Evolutionary conservation across 2,113 vertebrate species (phyloP).

Genomic region (Cryptomyrus ogoouensis): DNA sequence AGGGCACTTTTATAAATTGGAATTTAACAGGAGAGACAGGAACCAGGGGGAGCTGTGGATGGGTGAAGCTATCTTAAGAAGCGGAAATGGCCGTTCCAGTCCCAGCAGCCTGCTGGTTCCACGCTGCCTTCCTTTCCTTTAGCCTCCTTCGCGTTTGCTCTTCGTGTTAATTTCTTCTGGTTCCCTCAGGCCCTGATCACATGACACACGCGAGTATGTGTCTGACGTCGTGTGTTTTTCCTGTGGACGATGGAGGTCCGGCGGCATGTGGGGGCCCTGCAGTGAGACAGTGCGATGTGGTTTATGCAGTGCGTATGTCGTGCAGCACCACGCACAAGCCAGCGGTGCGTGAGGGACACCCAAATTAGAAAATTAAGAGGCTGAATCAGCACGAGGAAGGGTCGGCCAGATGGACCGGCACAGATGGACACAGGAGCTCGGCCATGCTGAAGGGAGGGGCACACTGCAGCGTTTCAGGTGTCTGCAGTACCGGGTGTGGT

Average conservation of each 20-base stretch:
- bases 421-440: slow-evolving; percentile 24
- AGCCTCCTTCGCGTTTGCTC: not conserved
- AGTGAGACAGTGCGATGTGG: not conserved
- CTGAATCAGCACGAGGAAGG: slow-evolving; percentile 7
- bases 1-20: slow-evolving; percentile 58
- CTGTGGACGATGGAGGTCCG: not conserved
- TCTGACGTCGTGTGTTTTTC: not conserved
- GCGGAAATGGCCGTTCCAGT: slow-evolving; percentile 25
- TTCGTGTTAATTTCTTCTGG: not conserved
- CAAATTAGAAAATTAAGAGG: not conserved
- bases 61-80: slow-evolving; percentile 46
- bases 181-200: not conserved
- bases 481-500: slow-evolving; percentile 42
- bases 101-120: slow-evolving; percentile 4
- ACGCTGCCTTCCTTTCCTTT: not conserved
- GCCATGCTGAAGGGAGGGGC: slow-evolving; percentile 29
- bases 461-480: slow-evolving; percentile 52
- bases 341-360: not conserved
- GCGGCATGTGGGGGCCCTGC: not conserved
- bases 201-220: not conserved
- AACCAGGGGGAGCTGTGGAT: slow-evolving; percentile 12
- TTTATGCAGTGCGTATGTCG: not conserved
- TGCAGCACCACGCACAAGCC: not conserved
- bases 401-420: slow-evolving; percentile 17
- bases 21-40: slow-evolving; percentile 40